Conservation (phyloP, 2,888 invertebrate genomes). For the Dilophus febrilis region DNA sequence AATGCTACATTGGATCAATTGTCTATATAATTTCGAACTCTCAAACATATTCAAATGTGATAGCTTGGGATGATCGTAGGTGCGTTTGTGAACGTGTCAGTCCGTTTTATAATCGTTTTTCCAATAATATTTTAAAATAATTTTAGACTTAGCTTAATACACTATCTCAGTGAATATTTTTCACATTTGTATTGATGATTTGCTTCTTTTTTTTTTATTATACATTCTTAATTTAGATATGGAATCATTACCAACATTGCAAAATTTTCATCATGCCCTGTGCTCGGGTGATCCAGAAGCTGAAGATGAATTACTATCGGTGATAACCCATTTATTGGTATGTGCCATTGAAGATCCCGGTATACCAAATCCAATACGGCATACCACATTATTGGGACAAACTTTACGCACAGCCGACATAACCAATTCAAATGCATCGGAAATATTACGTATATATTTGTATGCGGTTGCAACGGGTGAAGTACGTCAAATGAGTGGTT, state of each 20-base stretch:
- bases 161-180: too few species aligned
- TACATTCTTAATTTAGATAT: slow-evolving; percentile 42
- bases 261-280: slow-evolving; percentile 71
- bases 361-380: slow-evolving; percentile 74
- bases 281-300: slow-evolving; percentile 59
- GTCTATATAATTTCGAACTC: too few species aligned
- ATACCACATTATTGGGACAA: slow-evolving; percentile 80
- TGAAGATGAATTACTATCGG: slow-evolving; percentile 71
- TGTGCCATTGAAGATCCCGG: slow-evolving; percentile 91
- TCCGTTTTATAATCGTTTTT: too few species aligned
- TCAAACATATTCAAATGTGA: too few species aligned
- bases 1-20: too few species aligned
- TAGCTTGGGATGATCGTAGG: too few species aligned
- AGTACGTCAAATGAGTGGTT: slow-evolving; percentile 59
- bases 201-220: slow-evolving; percentile 1
- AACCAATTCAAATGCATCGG: slow-evolving; percentile 79
- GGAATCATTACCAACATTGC: slow-evolving; percentile 72
- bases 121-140: too few species aligned
- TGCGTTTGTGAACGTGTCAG: too few species aligned
- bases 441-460: slow-evolving; percentile 79
- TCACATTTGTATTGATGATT: neutral
- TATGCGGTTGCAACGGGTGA: slow-evolving; percentile 80
- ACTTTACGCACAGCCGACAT: slow-evolving; percentile 78
- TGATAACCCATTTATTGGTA: slow-evolving; percentile 75
- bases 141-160: too few species aligned